A percentile compares a stretch with the other conserved stretches of the same genome.
Evolutionary conservation across 2,888 invertebrate genomes (phyloP).

Genomic region (Barypeithes pellucidus): DNA sequence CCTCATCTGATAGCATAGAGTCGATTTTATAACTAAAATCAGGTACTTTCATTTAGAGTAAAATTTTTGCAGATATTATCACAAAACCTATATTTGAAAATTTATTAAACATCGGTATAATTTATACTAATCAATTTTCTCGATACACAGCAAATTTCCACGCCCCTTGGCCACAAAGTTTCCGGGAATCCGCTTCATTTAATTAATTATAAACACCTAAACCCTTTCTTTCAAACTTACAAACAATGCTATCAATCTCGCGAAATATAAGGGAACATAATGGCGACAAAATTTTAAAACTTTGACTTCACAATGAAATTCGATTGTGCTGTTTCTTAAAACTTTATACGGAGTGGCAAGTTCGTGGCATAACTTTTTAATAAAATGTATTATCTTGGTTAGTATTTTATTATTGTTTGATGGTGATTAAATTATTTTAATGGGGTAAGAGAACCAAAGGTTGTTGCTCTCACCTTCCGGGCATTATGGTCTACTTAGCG

Average conservation of each 20-base stretch:
- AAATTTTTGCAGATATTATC: too few relatives aligned
- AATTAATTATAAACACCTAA: conserved; percentile 12
- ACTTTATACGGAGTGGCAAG: conserved; percentile 1
- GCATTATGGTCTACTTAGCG: too few relatives aligned
- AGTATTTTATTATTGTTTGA: not conserved
- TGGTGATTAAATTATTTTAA: not conserved
- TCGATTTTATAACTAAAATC: too few relatives aligned
- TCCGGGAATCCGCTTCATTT: not conserved
- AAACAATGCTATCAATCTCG: conserved; percentile 8
- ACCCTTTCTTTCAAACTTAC: conserved; percentile 2
- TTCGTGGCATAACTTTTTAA: conserved; percentile 3
- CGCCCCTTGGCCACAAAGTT: not conserved
- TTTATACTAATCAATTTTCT: not conserved
- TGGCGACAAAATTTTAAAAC: conserved; percentile 15
- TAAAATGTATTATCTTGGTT: not conserved
- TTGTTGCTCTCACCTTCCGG: too few relatives aligned
- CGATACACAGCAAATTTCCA: not conserved
- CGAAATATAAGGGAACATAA: not conserved
- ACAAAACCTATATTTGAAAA: too few relatives aligned
- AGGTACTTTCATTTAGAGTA: too few relatives aligned
- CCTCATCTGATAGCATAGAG: too few relatives aligned
- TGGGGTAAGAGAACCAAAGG: too few relatives aligned
- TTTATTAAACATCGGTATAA: too few relatives aligned
- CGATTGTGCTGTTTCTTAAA: not conserved
- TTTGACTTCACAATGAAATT: not conserved